Base-by-base conservation (phyloP, 2,797 vertebrate genomes). In the Alosa sapidissima region DNA sequence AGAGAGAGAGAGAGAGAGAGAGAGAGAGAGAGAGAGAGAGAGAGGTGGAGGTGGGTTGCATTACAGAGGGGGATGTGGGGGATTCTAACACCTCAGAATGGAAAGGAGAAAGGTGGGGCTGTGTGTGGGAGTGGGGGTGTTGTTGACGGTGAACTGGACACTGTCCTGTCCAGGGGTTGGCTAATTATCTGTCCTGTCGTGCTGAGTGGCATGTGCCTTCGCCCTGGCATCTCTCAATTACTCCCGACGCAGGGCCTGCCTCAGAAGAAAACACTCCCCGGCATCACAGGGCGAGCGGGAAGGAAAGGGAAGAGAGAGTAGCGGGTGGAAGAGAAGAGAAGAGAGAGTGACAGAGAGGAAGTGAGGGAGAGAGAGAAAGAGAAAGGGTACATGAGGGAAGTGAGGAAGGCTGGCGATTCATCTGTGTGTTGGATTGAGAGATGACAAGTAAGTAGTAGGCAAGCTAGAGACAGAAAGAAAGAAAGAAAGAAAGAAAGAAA, bases 181-280 rank as follows among this genome's bases (percentile, higher is more conserved):
- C 62, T 68, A 68, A 68, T 68, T 68, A 68, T 68, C 62, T 36
- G 62, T 2, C 62, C 62, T 68, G 62, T 68, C 62, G 28, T 24
- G 11, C n/a, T 68, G 62, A 68, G 62, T 68, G 62, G 62, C 62
- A 36, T 36, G 8, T 68, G 62, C 28, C 58, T 24, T 62, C 58
- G 58, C 58, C 58, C 58, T 5, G 7, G n/a, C 8, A 24, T 62
- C 58, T 68, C 62, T 68, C 62, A 68, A 68, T 68, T 68, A 68
- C 62, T 24, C n/a, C 58, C n/a, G n/a, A 62, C 58, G 58, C 58
- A n/a, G 21, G 6, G n/a, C 7, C 58, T 2, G 21, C 58, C 58
- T 62, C n/a, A 9, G 58, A 24, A 21, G n/a, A 62, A 41, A 41
- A n/a, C 58, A 24, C n/a, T 62, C 58, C n/a, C 58, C n/a, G 8